Evolutionary conservation across 1,140 invertebrate genomes (phyloP).

Genomic region (Panulirus ornatus): DNA sequence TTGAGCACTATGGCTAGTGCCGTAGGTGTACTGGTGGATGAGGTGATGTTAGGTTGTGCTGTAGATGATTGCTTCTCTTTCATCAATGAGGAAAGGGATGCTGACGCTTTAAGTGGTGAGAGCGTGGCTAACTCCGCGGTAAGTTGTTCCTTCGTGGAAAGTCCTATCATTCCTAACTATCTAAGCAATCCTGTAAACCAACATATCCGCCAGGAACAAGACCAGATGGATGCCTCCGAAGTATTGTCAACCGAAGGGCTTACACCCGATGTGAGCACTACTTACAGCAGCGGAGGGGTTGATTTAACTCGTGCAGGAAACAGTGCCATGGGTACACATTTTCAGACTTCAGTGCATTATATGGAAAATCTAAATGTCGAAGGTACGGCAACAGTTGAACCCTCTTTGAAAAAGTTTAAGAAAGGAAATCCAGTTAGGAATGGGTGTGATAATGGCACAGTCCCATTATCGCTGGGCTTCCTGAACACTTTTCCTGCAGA

Average conservation of each 20-base stretch:
- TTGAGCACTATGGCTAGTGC: slow-evolving; percentile 48
- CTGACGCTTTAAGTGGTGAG: slow-evolving; percentile 30
- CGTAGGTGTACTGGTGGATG: slow-evolving; percentile 41
- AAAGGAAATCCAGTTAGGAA: neutral
- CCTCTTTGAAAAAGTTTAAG: neutral
- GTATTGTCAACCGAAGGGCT: neutral
- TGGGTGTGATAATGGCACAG: neutral
- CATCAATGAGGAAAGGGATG: slow-evolving; percentile 28
- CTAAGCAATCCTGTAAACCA: slow-evolving; percentile 20
- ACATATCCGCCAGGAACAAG: neutral
- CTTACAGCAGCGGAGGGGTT: neutral
- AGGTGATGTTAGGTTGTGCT: slow-evolving; percentile 19
- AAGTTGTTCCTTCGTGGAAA: neutral
- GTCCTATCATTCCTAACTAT: neutral
- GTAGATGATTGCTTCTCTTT: slow-evolving; percentile 49
- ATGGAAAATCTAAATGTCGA: neutral
- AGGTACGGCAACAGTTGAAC: neutral
- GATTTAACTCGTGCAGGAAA: neutral
- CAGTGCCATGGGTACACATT: neutral
- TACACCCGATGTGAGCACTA: too few species aligned
- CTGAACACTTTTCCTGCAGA: neutral
- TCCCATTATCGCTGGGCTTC: neutral
- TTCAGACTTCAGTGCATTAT: neutral
- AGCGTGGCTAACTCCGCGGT: slow-evolving; percentile 20
- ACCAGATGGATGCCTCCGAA: neutral